Percentiles rank a stretch among this genome's conserved stretches.
Evolutionary conservation across 2,113 vertebrate species (phyloP).

Genomic region (Gallinago paraguaiae): DNA sequence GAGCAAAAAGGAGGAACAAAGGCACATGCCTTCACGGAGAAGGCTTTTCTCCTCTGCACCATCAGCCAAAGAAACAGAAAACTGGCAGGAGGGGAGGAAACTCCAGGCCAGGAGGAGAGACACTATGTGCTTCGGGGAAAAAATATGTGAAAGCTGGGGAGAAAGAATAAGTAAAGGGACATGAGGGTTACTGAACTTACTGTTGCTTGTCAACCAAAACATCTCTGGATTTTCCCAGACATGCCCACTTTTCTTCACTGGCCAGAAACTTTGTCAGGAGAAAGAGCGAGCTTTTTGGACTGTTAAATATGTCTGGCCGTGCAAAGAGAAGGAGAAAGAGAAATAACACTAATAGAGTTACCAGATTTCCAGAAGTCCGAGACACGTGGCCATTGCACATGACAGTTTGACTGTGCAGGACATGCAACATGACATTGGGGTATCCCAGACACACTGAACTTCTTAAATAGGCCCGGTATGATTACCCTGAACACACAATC

Average conservation of each 20-base stretch:
- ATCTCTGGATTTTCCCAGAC: background rate
- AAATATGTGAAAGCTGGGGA: rapidly evolving
- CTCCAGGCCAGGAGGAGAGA: background rate
- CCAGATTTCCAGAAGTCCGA: background rate
- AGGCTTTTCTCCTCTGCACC: background rate
- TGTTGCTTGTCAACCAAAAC: background rate
- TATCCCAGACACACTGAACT: background rate
- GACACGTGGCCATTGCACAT: background rate
- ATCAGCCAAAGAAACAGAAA: background rate
- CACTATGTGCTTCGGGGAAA: background rate
- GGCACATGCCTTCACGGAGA: rapidly evolving
- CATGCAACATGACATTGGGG: rapidly evolving
- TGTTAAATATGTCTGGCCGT: background rate
- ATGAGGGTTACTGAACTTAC: background rate
- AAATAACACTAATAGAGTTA: background rate
- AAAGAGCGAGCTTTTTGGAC: background rate
- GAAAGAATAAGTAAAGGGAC: background rate
- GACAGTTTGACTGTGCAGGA: background rate
- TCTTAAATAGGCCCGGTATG: background rate
- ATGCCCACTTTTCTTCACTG: background rate
- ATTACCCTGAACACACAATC: background rate
- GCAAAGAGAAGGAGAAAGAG: background rate
- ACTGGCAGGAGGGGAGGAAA: background rate
- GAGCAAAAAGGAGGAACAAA: conserved; percentile 1
- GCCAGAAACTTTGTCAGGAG: background rate